A percentile compares a stretch with the other conserved stretches of the same genome.
These are phyloP conservation scores for Gallinago nigripennis DNA, from an alignment of 2,797 vertebrate genomes.

Conservation along the genomic window DNA sequence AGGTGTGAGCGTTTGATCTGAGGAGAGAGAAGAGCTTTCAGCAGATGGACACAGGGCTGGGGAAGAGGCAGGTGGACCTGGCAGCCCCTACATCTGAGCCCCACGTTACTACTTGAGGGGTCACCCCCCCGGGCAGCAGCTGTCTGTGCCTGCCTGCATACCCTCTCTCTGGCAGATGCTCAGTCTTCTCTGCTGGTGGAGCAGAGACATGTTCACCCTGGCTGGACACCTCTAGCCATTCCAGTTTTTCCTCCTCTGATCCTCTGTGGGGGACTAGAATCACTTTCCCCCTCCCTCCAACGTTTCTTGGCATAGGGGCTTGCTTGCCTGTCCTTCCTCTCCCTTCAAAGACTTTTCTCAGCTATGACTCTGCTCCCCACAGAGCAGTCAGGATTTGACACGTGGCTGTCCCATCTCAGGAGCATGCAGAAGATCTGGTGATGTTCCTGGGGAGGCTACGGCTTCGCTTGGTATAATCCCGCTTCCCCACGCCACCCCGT, in stretches of 20 bases:
- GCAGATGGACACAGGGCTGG: background rate
- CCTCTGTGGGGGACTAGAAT: background rate
- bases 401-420: background rate
- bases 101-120: background rate
- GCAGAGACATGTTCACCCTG: background rate
- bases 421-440: background rate
- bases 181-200: background rate
- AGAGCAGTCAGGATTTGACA: background rate
- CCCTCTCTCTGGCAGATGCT: background rate
- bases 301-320: rapidly evolving
- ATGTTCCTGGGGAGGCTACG: background rate
- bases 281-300: background rate
- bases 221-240: background rate
- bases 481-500: background rate
- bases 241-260: background rate
- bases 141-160: background rate
- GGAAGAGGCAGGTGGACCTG: background rate
- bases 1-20: conserved; percentile 43
- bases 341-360: background rate
- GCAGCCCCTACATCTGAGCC: background rate
- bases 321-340: background rate
- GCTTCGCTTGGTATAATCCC: background rate
- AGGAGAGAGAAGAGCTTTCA: background rate
- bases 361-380: rapidly evolving
- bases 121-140: background rate